phyloP scores from a whole-genome alignment of 1,140 invertebrate genomes.

The Ceratitis capitata region DNA sequence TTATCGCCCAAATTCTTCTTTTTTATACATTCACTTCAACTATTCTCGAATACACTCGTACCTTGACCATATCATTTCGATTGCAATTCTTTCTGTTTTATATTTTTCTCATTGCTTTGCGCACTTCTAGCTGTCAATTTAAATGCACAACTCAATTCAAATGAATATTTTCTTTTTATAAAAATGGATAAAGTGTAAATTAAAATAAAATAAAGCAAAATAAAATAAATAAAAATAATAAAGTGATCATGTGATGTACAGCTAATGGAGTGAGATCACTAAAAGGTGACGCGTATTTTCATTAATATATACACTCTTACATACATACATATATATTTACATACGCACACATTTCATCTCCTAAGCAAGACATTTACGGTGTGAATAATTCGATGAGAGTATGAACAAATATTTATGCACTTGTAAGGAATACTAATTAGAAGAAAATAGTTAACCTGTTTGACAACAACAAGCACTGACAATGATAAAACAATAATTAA shows the following conservation, averaged over 20 bases:
- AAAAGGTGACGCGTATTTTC: background rate
- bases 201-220: background rate
- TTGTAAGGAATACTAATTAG: slow-evolving; percentile 22
- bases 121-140: background rate
- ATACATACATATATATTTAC: background rate
- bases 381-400: background rate
- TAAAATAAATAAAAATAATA: slow-evolving; percentile 18
- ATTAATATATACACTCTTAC: background rate
- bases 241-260: background rate
- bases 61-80: slow-evolving; percentile 2
- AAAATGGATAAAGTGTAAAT: too few relatives aligned
- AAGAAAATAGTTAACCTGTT: slow-evolving; percentile 3
- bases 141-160: slow-evolving; percentile 7
- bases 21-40: too few relatives aligned
- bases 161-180: background rate
- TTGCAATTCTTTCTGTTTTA: slow-evolving; percentile 9
- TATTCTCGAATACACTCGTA: too few relatives aligned
- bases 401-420: background rate
- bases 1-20: too few relatives aligned
- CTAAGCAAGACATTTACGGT: too few relatives aligned
- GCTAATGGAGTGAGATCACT: background rate
- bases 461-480: background rate
- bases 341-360: slow-evolving; percentile 1
- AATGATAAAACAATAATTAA: too few relatives aligned
- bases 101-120: background rate